A percentile compares a stretch with the other conserved stretches of the same genome.
Conservation (phyloP, 2,113 vertebrate genomes). For the Ranitomeya variabilis region DNA sequence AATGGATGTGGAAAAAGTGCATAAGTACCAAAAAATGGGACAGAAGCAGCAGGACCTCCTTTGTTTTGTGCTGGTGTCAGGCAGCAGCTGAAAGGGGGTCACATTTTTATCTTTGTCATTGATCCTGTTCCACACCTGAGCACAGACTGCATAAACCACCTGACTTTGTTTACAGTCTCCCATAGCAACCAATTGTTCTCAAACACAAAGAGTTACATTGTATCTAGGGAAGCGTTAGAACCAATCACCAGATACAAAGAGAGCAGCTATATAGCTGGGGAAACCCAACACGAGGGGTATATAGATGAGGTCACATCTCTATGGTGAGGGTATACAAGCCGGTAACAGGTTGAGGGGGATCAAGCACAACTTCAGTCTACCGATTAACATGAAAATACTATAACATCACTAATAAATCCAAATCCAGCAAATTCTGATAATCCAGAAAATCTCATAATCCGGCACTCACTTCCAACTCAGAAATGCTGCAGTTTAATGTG, state of each 20-base stretch:
- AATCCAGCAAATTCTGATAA: neutral
- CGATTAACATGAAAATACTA: too few relatives aligned
- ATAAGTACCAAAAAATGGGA: neutral
- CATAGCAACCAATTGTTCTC: constrained; percentile 3
- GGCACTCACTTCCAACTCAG: neutral
- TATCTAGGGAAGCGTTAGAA: neutral
- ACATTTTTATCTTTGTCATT: neutral
- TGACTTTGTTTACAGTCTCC: neutral
- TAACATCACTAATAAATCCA: too few relatives aligned
- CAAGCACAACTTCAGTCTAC: too few relatives aligned
- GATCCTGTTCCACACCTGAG: neutral
- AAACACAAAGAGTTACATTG: neutral
- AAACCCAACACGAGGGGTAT: neutral
- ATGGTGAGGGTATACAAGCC: neutral
- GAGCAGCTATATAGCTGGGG: neutral
- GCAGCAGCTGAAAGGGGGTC: neutral
- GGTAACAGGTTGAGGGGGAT: too few relatives aligned
- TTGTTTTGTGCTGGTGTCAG: neutral
- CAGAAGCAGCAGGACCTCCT: neutral
- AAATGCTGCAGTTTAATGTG: too few relatives aligned
- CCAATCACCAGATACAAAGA: neutral
- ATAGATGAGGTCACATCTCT: neutral
- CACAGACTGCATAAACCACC: neutral
- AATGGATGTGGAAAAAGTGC: neutral
- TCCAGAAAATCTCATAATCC: neutral